A percentile compares a stretch with the other conserved stretches of the same genome.
phyloP scores from a whole-genome alignment of 2,797 vertebrate genomes.

The Pseudomugil gertrudae region DNA sequence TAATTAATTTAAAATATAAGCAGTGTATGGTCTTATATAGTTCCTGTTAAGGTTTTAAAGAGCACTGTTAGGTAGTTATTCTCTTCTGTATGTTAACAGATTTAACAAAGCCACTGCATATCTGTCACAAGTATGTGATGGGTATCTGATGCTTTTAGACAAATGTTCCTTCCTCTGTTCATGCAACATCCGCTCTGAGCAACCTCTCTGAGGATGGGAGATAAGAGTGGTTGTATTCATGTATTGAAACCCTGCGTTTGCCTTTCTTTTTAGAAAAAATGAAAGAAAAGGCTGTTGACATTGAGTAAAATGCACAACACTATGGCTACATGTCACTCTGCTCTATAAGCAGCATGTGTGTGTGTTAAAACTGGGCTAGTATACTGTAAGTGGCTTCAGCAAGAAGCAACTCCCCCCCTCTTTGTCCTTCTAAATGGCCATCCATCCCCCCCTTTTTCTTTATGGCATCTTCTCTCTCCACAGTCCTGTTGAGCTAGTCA shows the following conservation, averaged over 20 bases:
- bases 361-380: conserved; percentile 62
- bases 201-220: conserved; percentile 44
- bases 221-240: conserved; percentile 67
- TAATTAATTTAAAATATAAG: too few species aligned
- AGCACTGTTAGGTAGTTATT: background rate
- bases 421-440: conserved; percentile 57
- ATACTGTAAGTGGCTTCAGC: conserved; percentile 50
- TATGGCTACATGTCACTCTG: conserved; percentile 59
- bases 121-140: conserved; percentile 16
- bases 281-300: conserved; percentile 76
- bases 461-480: conserved; percentile 13
- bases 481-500: conserved; percentile 26
- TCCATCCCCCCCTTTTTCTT: conserved; percentile 32
- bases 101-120: conserved; percentile 3
- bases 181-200: conserved; percentile 42
- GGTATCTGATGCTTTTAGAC: conserved; percentile 45
- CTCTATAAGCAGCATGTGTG: conserved; percentile 32
- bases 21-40: background rate
- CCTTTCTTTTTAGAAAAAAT: conserved; percentile 32
- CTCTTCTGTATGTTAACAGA: background rate
- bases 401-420: conserved; percentile 37
- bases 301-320: conserved; percentile 65
- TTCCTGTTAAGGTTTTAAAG: background rate
- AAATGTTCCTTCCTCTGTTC: conserved; percentile 14
- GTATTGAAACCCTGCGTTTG: conserved; percentile 68